Percentiles rank a stretch among this genome's conserved stretches.
Evolutionary conservation across 2,113 vertebrate genomes (phyloP).

Genomic region (Eonycteris spelaea): DNA sequence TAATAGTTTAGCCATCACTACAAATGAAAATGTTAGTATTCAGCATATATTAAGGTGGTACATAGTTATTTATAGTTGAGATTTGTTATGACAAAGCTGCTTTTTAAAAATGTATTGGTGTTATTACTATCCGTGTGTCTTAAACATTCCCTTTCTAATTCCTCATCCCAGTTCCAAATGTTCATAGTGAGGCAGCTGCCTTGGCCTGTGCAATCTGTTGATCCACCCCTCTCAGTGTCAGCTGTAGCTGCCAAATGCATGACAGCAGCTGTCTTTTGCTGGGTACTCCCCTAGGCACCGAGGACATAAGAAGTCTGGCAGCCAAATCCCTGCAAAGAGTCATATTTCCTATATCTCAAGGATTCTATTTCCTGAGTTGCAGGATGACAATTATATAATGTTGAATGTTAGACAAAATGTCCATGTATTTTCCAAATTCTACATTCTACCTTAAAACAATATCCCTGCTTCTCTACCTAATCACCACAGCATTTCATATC

Average conservation of each 20-base stretch:
- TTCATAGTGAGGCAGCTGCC: neutral
- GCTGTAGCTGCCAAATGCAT: neutral
- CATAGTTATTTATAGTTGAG: neutral
- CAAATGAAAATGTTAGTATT: neutral
- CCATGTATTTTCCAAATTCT: neutral
- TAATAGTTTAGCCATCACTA: neutral
- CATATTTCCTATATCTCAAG: neutral
- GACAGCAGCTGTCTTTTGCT: neutral
- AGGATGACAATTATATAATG: neutral
- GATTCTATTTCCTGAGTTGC: neutral
- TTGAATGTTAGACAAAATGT: slow-evolving; percentile 4
- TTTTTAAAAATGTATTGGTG: neutral
- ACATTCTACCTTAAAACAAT: neutral
- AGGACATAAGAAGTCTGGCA: neutral
- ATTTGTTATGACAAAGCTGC: neutral
- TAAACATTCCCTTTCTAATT: neutral
- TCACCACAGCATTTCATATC: neutral
- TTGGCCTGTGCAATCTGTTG: neutral
- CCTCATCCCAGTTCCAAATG: neutral
- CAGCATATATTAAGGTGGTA: neutral
- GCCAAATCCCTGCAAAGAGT: neutral
- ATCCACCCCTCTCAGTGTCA: neutral
- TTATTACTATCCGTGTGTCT: neutral
- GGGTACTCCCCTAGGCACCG: neutral
- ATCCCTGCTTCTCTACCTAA: neutral